Evolutionary conservation across 2,113 vertebrate species (phyloP).

Genomic region (human): DNA sequence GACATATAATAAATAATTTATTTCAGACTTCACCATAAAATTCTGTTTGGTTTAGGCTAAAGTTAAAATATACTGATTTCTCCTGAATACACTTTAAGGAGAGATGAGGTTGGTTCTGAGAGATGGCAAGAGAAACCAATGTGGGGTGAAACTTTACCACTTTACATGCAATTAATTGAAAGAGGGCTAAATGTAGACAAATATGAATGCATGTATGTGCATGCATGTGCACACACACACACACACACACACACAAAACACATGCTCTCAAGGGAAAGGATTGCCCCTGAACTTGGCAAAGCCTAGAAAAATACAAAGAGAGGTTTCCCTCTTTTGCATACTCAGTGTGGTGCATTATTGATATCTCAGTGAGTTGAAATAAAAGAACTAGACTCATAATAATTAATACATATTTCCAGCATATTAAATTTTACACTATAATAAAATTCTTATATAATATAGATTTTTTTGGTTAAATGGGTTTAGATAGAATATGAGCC

Average conservation of each 20-base stretch:
- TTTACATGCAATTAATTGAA: not conserved
- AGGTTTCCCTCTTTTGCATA: not conserved
- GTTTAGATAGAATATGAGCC: slow-evolving; percentile 43
- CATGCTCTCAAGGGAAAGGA: not conserved
- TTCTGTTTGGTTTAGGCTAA: slow-evolving; percentile 16
- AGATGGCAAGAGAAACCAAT: not conserved
- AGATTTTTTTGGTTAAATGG: slow-evolving; percentile 63
- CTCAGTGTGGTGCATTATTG: not conserved
- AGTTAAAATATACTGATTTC: not conserved
- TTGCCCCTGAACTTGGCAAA: slow-evolving; percentile 17
- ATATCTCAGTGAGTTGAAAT: slow-evolving; percentile 49
- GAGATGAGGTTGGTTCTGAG: not conserved
- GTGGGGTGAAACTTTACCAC: not conserved
- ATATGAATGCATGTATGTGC: not conserved
- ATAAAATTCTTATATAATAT: slow-evolving; percentile 55
- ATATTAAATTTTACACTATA: slow-evolving; percentile 48
- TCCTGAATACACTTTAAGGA: not conserved
- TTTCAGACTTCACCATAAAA: not conserved
- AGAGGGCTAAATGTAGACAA: not conserved
- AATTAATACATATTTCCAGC: slow-evolving; percentile 61
- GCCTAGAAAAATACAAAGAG: not conserved
- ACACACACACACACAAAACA: too few relatives aligned
- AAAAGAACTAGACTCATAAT: slow-evolving; percentile 46
- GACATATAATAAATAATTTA: not conserved
- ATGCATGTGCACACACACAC: accelerated